Conservation (phyloP, 2,888 invertebrate genomes). For the Digitonthophagus gazella region DNA sequence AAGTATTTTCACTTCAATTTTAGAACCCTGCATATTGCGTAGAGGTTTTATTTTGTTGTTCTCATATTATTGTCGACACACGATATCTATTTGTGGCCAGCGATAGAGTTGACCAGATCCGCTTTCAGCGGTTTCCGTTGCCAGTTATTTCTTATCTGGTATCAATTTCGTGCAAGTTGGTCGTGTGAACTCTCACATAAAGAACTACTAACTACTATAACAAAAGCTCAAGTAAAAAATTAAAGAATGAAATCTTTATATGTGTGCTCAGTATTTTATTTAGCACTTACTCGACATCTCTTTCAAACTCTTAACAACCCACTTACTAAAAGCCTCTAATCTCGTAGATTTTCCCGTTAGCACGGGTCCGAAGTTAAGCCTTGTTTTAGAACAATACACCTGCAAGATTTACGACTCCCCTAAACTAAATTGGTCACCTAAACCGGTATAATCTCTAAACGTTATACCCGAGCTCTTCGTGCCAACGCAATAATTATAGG, state of each 20-base stretch:
- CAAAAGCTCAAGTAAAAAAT: neutral
- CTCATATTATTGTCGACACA: neutral
- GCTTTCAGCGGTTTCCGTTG: neutral
- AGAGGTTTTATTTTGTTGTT: neutral
- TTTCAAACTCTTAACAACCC: neutral
- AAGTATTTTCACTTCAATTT: neutral
- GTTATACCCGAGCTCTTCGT: neutral
- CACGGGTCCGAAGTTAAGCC: neutral
- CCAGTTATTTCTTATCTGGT: neutral
- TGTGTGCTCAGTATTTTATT: too few species aligned
- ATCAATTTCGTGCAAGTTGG: neutral
- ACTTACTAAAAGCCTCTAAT: neutral
- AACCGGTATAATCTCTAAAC: neutral
- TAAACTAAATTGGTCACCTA: neutral
- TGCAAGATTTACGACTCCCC: neutral
- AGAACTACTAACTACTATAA: too few species aligned
- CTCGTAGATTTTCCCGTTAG: neutral
- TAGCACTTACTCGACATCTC: neutral
- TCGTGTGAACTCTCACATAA: neutral
- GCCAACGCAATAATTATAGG: neutral
- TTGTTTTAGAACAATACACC: neutral
- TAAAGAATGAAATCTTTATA: neutral
- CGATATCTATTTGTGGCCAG: neutral
- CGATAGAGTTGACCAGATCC: neutral
- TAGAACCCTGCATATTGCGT: too few species aligned